Conservation (phyloP, 2,797 vertebrate genomes). For the Petrocephalus sullivani region DNA sequence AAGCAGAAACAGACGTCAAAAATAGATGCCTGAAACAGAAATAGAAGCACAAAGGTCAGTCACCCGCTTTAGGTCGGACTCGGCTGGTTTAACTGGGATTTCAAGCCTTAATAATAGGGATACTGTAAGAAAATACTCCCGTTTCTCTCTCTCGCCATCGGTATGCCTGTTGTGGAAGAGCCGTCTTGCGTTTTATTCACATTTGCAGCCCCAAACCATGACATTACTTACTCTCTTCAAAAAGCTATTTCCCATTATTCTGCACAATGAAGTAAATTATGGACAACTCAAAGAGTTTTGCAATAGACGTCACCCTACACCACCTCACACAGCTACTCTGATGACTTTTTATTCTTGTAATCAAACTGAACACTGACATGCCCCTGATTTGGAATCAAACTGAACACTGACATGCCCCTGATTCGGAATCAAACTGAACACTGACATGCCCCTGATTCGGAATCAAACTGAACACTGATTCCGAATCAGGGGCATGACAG, state of each 20-base stretch:
- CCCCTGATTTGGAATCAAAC: no score
- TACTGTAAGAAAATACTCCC: not conserved
- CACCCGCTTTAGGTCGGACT: conserved; percentile 26
- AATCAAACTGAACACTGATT: no score
- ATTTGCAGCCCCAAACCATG: not conserved
- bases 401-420: no score
- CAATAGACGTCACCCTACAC: not conserved
- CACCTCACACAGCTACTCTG: not conserved
- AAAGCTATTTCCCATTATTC: not conserved
- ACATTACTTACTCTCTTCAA: not conserved
- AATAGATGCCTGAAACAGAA: conserved; percentile 35
- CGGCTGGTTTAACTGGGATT: not conserved
- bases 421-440: no score
- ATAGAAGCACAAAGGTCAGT: conserved; percentile 35
- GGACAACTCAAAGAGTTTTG: not conserved
- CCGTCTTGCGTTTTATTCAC: not conserved
- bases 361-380: not conserved
- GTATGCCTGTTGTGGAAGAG: not conserved
- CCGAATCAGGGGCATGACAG: no score
- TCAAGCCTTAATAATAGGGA: not conserved
- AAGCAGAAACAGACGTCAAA: conserved; percentile 50
- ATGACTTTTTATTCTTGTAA: not conserved
- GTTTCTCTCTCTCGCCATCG: not conserved
- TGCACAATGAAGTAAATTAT: not conserved
- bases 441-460: no score